Percentiles rank a stretch among this genome's conserved stretches.
Conservation (phyloP, 2,888 invertebrate species). For the Agonum fuliginosum region DNA sequence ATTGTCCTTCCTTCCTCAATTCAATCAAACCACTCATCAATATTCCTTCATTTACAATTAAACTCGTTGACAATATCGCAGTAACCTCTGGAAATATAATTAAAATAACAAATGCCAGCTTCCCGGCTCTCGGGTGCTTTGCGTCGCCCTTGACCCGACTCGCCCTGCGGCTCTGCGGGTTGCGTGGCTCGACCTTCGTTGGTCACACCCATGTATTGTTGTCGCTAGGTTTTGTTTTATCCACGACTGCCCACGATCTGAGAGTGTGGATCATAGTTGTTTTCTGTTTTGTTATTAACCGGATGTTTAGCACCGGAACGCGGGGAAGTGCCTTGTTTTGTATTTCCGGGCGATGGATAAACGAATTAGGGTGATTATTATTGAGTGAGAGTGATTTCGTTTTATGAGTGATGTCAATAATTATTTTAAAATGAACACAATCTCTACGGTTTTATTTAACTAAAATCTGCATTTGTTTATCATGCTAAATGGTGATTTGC, state of each 20-base stretch:
- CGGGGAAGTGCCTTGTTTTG: slow-evolving; percentile 21
- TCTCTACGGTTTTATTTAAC: no score
- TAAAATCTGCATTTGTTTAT: no score
- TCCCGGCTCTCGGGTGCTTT: neutral
- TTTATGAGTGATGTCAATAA: no score
- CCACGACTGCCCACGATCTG: slow-evolving; percentile 2
- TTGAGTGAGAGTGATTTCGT: no score
- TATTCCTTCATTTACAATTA: neutral
- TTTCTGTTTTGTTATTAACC: slow-evolving; percentile 9
- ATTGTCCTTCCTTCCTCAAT: neutral
- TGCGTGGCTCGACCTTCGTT: slow-evolving; percentile 12
- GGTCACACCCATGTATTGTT: slow-evolving; percentile 20
- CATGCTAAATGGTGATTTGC: no score
- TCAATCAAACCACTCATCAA: neutral
- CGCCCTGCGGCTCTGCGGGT: slow-evolving; percentile 2
- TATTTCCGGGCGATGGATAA: slow-evolving; percentile 31
- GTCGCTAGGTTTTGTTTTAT: neutral
- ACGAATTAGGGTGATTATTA: no score
- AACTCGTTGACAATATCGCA: neutral
- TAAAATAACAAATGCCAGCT: slow-evolving; percentile 2
- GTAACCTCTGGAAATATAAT: neutral
- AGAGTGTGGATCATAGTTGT: neutral
- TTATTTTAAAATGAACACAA: no score
- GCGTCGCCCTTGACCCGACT: slow-evolving; percentile 27
- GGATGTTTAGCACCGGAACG: slow-evolving; percentile 35